Evolutionary conservation across 1,140 invertebrate genomes (phyloP).

Genomic region (Drosophila tsacasi): DNA sequence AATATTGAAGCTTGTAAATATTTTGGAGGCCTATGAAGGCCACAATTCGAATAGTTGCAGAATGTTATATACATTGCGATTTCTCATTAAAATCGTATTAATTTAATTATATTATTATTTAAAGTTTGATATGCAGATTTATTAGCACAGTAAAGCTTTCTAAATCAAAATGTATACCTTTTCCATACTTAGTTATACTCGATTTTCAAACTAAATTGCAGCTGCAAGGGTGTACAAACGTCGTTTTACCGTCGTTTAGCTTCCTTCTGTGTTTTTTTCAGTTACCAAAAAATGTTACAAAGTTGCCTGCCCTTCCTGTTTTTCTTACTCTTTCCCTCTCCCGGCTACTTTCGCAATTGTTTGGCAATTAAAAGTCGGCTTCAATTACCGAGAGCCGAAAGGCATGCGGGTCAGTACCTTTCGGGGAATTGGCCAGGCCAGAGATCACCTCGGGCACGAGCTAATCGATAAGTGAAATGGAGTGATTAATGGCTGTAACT

Average conservation of each 20-base stretch:
- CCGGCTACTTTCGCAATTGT: conserved; percentile 61
- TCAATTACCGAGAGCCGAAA: conserved; percentile 39
- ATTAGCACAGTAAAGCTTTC: background rate
- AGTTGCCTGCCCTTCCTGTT: conserved; percentile 7
- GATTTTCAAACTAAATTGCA: background rate
- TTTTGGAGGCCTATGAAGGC: too few species aligned
- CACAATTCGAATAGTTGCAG: too few species aligned
- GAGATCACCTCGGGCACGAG: conserved; percentile 37
- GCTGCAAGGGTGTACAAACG: background rate
- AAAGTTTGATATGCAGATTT: background rate
- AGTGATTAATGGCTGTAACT: conserved; percentile 63
- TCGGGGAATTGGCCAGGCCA: conserved; percentile 16
- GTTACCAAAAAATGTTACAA: conserved; percentile 15
- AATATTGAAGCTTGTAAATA: too few species aligned
- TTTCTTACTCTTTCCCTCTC: background rate
- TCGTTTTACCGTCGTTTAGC: too few species aligned
- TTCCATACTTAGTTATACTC: background rate
- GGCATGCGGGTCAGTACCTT: conserved; percentile 44
- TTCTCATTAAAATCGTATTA: background rate
- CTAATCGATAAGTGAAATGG: conserved; percentile 65
- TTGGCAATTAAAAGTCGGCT: conserved; percentile 62
- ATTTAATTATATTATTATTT: background rate
- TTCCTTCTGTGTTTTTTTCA: background rate
- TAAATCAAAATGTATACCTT: too few species aligned
- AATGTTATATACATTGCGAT: too few species aligned